These are phyloP conservation scores for Eurystomus glaucurus DNA, from an alignment of 2,797 vertebrate genomes.

Conservation along the genomic window DNA sequence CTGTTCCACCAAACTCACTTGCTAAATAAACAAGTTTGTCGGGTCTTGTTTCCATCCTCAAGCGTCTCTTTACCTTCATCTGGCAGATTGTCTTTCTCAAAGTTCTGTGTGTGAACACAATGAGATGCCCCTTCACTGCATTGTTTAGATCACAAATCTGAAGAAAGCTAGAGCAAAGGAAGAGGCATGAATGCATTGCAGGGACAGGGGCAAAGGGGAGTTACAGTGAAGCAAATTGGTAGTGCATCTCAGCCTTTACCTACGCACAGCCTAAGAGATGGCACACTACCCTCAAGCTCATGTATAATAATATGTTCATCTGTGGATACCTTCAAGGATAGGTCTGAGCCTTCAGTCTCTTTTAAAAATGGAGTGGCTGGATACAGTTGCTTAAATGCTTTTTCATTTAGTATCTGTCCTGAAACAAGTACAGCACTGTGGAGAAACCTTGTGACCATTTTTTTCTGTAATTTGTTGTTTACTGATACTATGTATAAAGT, in stretches of 20 bases:
- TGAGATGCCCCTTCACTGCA: not conserved
- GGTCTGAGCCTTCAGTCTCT: not conserved
- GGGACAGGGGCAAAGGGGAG: rapidly evolving
- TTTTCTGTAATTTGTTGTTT: not conserved
- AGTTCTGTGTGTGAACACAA: not conserved
- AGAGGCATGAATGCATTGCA: not conserved
- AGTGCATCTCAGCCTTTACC: not conserved
- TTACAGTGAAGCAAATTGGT: not conserved
- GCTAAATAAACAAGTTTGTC: not conserved
- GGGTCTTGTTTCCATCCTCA: not conserved
- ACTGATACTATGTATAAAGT: not conserved
- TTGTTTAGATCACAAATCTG: not conserved
- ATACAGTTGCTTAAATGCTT: not conserved
- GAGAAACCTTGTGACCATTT: not conserved
- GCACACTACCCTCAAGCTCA: rapidly evolving
- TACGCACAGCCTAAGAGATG: not conserved
- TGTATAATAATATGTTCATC: not conserved
- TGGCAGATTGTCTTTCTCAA: not conserved
- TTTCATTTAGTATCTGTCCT: not conserved
- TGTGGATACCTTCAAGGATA: not conserved
- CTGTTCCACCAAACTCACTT: not conserved
- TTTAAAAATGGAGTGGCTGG: not conserved
- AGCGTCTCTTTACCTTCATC: not conserved
- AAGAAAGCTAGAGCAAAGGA: not conserved
- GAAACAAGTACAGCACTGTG: not conserved